Percentiles rank a stretch among this genome's conserved stretches.
Conservation (phyloP, 2,888 invertebrate genomes). For the Cheilosia soror region DNA sequence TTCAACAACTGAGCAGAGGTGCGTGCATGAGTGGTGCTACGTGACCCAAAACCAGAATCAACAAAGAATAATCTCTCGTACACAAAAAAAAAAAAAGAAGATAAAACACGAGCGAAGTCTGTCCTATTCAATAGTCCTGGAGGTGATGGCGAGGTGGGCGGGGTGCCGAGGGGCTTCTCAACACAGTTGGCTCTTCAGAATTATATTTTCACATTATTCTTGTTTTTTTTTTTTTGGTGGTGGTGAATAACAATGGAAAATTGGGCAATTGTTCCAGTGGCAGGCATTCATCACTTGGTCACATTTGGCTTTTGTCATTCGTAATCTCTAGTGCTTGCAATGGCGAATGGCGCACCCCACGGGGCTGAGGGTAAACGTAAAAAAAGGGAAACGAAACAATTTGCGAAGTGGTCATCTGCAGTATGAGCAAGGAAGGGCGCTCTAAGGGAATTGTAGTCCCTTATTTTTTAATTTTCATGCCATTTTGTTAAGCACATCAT, state of each 20-base stretch:
- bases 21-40: constrained; percentile 75
- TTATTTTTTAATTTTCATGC: constrained; percentile 31
- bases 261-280: constrained; percentile 73
- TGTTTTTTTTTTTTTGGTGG: constrained; percentile 21
- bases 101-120: constrained; percentile 56
- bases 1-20: constrained; percentile 65
- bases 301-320: constrained; percentile 73
- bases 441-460: not conserved
- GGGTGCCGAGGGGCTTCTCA: constrained; percentile 13
- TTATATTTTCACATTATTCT: constrained; percentile 64
- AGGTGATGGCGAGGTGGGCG: constrained; percentile 5
- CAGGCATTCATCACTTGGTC: constrained; percentile 72
- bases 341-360: constrained; percentile 15
- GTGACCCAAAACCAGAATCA: constrained; percentile 75
- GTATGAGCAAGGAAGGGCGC: not conserved
- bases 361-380: not conserved
- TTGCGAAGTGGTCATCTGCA: constrained; percentile 56
- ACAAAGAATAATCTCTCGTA: constrained; percentile 60
- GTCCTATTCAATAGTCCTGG: constrained; percentile 67
- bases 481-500: constrained; percentile 7
- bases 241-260: constrained; percentile 66
- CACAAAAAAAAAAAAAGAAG: constrained; percentile 22
- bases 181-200: constrained; percentile 66
- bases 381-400: constrained; percentile 18
- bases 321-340: constrained; percentile 55